Conservation (phyloP, 1,140 invertebrate genomes). For the Gyrodactylus salaris region DNA sequence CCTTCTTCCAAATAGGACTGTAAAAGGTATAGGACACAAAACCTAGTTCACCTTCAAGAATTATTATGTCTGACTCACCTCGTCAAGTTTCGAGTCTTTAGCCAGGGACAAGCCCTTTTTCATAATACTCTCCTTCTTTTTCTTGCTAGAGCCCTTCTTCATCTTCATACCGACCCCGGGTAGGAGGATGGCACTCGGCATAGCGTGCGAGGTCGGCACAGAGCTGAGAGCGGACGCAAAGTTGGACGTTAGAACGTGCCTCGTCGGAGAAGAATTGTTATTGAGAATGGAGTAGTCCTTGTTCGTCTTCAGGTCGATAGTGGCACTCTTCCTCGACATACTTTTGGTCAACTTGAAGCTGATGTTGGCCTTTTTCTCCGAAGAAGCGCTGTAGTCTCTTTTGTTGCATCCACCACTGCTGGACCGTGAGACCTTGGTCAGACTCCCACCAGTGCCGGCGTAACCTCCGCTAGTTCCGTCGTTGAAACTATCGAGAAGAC, state of each 20-base stretch:
- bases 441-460: no score
- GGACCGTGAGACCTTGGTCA: no score
- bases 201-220: background rate
- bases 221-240: background rate
- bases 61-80: no score
- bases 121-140: background rate
- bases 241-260: background rate
- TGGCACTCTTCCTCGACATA: background rate
- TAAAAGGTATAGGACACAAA: no score
- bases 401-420: background rate
- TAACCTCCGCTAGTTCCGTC: no score
- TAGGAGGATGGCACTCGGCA: background rate
- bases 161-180: background rate
- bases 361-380: background rate
- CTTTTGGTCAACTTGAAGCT: background rate
- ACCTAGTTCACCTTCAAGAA: no score
- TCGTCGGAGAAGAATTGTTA: background rate
- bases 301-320: background rate
- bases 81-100: no score
- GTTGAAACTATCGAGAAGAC: no score
- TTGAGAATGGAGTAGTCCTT: no score
- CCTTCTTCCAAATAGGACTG: no score
- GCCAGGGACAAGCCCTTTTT: background rate
- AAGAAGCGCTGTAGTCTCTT: background rate
- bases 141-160: background rate